Evolutionary conservation across 2,797 vertebrate genomes (phyloP).

Genomic region (Trematomus bernacchii): DNA sequence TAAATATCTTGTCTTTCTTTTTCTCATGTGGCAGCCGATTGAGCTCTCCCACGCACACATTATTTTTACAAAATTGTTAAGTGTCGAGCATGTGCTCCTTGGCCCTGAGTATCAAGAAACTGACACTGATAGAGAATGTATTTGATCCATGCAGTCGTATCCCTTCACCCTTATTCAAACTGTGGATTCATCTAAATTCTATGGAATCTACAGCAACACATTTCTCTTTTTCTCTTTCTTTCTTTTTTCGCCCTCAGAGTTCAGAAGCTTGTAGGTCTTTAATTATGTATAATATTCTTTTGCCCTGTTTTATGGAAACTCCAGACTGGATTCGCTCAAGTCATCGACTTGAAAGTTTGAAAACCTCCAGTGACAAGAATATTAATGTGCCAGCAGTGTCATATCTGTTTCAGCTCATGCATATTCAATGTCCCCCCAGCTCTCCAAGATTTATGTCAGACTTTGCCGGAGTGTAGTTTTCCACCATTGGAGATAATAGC

Average conservation of each 20-base stretch:
- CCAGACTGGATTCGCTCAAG: constrained; percentile 96
- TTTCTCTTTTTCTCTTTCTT: constrained; percentile 75
- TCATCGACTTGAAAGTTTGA: constrained; percentile 99
- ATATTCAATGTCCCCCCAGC: constrained; percentile 95
- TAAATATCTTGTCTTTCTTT: constrained; percentile 56
- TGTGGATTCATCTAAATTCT: constrained; percentile 85
- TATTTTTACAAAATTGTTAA: constrained; percentile 66
- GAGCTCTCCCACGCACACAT: constrained; percentile 58
- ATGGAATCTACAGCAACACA: constrained; percentile 81
- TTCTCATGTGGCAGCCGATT: constrained; percentile 44
- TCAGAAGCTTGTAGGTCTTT: constrained; percentile 91
- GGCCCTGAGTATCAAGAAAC: constrained; percentile 66
- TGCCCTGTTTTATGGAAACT: constrained; percentile 94
- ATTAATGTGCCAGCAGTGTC: constrained; percentile 99
- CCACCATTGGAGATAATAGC: constrained; percentile 99
- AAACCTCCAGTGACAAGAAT: constrained; percentile 99
- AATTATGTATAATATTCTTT: constrained; percentile 94
- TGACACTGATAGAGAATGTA: constrained; percentile 68
- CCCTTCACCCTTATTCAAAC: constrained; percentile 77
- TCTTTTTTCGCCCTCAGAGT: constrained; percentile 82
- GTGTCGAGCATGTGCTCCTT: constrained; percentile 67
- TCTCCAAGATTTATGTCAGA: constrained; percentile 99
- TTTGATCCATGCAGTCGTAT: constrained; percentile 74
- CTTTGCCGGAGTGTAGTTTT: constrained; percentile 99
- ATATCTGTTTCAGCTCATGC: constrained; percentile 99